phyloP scores from a whole-genome alignment of 2,888 invertebrate species.

The Norana najaformis region DNA sequence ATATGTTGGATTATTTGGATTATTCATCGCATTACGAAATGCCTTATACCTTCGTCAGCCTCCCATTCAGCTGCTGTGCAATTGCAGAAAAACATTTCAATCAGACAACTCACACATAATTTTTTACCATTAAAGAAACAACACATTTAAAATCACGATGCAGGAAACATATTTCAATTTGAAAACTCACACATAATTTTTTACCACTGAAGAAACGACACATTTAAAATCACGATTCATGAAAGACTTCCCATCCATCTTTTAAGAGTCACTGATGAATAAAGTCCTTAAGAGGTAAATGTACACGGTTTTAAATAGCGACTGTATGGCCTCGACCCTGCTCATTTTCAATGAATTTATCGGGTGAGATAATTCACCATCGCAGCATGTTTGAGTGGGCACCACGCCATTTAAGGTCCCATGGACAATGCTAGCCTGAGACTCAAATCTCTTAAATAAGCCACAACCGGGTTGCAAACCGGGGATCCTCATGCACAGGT shows the following conservation, averaged over 20 bases:
- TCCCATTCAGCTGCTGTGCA: conserved; percentile 37
- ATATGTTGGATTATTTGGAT: neutral
- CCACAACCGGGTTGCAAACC: no score
- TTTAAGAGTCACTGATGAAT: neutral
- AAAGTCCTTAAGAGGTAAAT: neutral
- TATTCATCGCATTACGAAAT: neutral
- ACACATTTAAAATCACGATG: neutral
- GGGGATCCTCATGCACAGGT: no score
- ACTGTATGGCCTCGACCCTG: no score
- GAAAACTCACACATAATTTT: no score
- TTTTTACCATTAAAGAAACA: neutral
- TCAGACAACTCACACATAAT: no score
- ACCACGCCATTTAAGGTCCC: no score
- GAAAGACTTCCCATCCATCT: neutral
- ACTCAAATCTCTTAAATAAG: no score
- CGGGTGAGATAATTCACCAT: no score
- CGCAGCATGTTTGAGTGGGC: no score
- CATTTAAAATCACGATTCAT: neutral
- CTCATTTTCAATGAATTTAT: no score
- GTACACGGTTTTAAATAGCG: no score
- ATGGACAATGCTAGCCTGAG: no score
- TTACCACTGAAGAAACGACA: neutral
- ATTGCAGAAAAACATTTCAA: conserved; percentile 20
- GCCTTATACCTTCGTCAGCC: conserved; percentile 41
- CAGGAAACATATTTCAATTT: neutral